Evolutionary conservation across 2,888 invertebrate species (phyloP), one percentile per base, ranked within the genome.

Genomic region (Scaptomyza caliginosa): DNA sequence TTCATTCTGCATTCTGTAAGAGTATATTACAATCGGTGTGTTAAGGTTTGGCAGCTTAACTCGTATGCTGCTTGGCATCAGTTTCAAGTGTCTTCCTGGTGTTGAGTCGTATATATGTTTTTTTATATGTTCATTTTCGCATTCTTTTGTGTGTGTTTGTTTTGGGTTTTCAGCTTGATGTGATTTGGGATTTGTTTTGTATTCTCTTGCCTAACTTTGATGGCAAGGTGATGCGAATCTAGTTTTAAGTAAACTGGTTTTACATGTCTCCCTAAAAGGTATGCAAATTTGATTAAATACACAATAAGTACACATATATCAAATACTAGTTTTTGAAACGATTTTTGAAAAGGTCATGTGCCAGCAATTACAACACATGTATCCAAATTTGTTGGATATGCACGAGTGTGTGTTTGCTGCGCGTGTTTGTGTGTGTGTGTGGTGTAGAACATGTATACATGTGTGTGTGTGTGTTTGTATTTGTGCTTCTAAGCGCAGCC

Each of bases 331-430:
- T 23, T 56, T 16, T n/a, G 8, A 19, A 24, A 24, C 16, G 13
- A 13, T 43, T 5, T n/a, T 11, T 67, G 42, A 16, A 51, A 71
- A 73, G 85, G 69, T 72, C 82, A 70, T 78, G 87, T 82, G 64
- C 68, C 72, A 70, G 70, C 88, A 74, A 85, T 85, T 85, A 79
- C 72, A 67, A 46, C 46, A 50, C 71, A 78, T 62, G 63, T 49
- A 66, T 60, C 57, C 59, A 21, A 10, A 16, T 68, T 68, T 52
- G 57, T 66, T 65, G 54, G 60, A 67, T 65, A 38, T 64, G 54
- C 34, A 30, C 21, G n/a, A 40, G 45, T 28, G 26, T 36, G 40
- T 34, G 38, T 57, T 28, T 51, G 24, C 38, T 30, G 43, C 49
- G 34, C 38, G 40, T 32, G 46, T 54, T 30, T 30, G 8, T 43